Percentiles rank a stretch among this genome's conserved stretches.
phyloP scores from a whole-genome alignment of 1,140 invertebrate genomes.

The Atopsyche davidsoni region DNA sequence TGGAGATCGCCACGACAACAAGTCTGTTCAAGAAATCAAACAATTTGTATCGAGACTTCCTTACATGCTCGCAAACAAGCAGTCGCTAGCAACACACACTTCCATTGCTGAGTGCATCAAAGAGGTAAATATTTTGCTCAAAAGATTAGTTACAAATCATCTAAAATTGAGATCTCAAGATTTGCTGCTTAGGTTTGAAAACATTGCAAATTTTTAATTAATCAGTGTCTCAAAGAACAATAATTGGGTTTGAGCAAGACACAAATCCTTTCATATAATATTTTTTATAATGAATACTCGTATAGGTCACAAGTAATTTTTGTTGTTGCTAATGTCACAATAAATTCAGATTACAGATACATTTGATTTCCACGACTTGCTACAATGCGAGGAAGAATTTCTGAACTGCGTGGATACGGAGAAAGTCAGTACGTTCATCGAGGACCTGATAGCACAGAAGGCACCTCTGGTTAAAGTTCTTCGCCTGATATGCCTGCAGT shows the following conservation, averaged over 20 bases:
- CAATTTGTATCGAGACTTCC: slow-evolving; percentile 87
- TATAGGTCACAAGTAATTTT: not conserved
- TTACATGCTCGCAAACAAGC: slow-evolving; percentile 81
- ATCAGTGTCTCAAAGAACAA: no score
- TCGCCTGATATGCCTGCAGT: slow-evolving; percentile 84
- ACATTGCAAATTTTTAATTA: not conserved
- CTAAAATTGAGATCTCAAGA: not conserved
- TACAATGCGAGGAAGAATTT: slow-evolving; percentile 80
- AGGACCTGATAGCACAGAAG: slow-evolving; percentile 83
- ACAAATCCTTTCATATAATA: not conserved
- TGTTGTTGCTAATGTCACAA: not conserved
- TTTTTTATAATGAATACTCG: not conserved
- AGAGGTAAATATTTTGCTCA: slow-evolving; percentile 47
- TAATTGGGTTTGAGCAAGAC: no score
- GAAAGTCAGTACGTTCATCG: slow-evolving; percentile 80
- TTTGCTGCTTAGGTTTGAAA: not conserved
- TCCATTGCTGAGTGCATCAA: slow-evolving; percentile 60
- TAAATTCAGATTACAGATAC: slow-evolving; percentile 40
- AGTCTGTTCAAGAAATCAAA: slow-evolving; percentile 90
- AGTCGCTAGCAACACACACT: slow-evolving; percentile 68
- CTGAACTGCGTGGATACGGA: slow-evolving; percentile 88
- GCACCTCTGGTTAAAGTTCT: slow-evolving; percentile 77
- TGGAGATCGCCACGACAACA: slow-evolving; percentile 78
- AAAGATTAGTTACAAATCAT: no score
- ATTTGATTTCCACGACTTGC: slow-evolving; percentile 49